Base-by-base conservation (phyloP, 92 coral and sea anemone genomes). In the Bergia puertoricense region DNA sequence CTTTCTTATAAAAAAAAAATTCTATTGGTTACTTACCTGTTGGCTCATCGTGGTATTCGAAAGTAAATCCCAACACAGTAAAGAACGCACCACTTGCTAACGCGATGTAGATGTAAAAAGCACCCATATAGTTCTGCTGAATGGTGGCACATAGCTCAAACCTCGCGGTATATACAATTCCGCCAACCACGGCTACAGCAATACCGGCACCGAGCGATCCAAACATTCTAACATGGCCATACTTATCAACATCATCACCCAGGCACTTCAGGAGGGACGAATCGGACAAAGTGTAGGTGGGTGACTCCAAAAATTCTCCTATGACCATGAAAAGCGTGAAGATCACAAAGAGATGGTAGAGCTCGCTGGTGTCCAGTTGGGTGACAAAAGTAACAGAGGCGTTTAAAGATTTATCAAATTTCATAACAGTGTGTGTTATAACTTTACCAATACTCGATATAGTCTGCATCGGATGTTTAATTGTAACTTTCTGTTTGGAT, bases 151-250 rank as follows among this genome's bases (percentile, higher is more conserved):
- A 84, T 9, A 84, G 79, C 16, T 84, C 87, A 84, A 84, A 84
- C 30, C 87, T 45, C 14, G 87, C 71, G 66, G 67, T 84, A 36
- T 84, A 84, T 4, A 48, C 79, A 7, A 84, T 72, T 2, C 65
- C 87, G 1, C 93, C 93, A 7, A 90, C 93, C 18, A 82, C 73
- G 13, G 88, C 85, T 22, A 90, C 93, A 5, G 88, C 80, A 44
- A 90, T 66, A 22, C 90, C 93, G 43, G 89, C 88, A n/a, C 93
- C 93, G 22, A 90, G 45, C 37, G 93, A 90, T 18, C 93, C 93
- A 68, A 89, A 90, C 85, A 90, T 38, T 76, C 93, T n/a, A 62
- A 90, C 81, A 23, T 80, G 90, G 15, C 93, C 93, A 42, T 90
- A 90, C 36, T 74, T 86, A 62, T 90, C 80, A 30, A 39, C 75